Base-by-base conservation (phyloP, 2,888 invertebrate species). In the Nasonovia ribisnigri region DNA sequence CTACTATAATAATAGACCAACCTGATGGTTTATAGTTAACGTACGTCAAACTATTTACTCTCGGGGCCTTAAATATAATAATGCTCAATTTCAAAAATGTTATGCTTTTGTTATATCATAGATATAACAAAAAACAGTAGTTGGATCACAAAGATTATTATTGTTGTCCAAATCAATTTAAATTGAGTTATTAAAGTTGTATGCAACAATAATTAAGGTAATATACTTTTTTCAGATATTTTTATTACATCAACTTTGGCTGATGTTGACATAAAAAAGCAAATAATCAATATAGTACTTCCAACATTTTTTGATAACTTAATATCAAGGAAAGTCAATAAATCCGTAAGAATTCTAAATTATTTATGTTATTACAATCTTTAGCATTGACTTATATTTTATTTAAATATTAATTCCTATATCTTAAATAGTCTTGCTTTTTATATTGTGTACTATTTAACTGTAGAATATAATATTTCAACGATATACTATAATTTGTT, bases 301-400 rank as follows among this genome's bases (percentile, higher is more conserved):
- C 93, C 93, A 20, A 67, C 84, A n/a, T 93, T 93, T 86, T 93
- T 93, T 90, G 93, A 93, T 87, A 93, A 86, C 87, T 36, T 93
- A 60, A 1, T 90, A 24, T 90, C 93, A 67, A 86, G 57, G 43
- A 93, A 90, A n/a, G 84, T 90, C 51, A 86, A 93, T 86, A 86
- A 93, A 86, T 16, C 29, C 20, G 93, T 93, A 90, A 93, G 93
- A 11, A 36, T 57, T 57, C 36, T 54, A 36, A 51, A 51, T 29
- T 88, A 77, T 51, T n/a, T 43, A 92, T 84, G 67, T 29, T 29
- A 29, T 84, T 42, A 6, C 36, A 51, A 91, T 51, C 0, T 1
- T 20, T 51, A 67, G n/a, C 67, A 67, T 67, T 67, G n/a, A 67
- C 26, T 24, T n/a, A 87, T 48, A 48, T 86, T 10, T 84, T 20